phyloP scores from a whole-genome alignment of 2,888 invertebrate genomes.

The Synergus itoensis region DNA sequence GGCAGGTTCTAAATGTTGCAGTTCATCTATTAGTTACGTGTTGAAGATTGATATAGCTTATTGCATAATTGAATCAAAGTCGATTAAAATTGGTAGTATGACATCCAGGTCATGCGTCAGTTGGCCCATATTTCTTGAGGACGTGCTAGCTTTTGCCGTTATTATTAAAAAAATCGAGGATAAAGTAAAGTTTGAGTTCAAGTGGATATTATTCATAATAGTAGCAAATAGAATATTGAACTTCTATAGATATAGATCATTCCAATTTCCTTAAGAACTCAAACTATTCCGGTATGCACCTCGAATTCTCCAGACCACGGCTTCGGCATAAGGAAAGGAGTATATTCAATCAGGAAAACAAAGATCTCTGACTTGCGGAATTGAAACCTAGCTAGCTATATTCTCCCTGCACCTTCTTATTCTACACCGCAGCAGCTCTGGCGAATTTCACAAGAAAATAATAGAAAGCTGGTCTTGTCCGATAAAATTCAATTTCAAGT shows the following conservation, averaged over 20 bases:
- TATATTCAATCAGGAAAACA: slow-evolving; percentile 33
- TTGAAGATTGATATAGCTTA: slow-evolving; percentile 29
- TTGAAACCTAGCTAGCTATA: slow-evolving; percentile 27
- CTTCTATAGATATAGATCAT: background rate
- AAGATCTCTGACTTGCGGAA: slow-evolving; percentile 22
- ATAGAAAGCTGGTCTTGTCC: slow-evolving; percentile 40
- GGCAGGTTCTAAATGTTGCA: slow-evolving; percentile 21
- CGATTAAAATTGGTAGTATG: slow-evolving; percentile 16
- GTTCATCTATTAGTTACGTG: slow-evolving; percentile 21
- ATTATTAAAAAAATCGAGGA: background rate
- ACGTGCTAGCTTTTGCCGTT: background rate
- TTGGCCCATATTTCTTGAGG: slow-evolving; percentile 18
- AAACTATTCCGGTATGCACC: background rate
- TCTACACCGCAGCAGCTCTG: slow-evolving; percentile 26
- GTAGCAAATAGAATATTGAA: slow-evolving; percentile 18
- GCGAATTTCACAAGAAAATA: slow-evolving; percentile 34
- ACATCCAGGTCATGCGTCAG: slow-evolving; percentile 30
- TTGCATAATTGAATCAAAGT: slow-evolving; percentile 3
- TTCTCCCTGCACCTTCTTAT: slow-evolving; percentile 12
- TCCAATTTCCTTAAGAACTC: slow-evolving; percentile 14
- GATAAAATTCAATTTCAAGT: slow-evolving; percentile 41
- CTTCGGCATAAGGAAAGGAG: background rate
- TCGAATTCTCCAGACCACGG: background rate
- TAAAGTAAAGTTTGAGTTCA: background rate
- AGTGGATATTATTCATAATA: background rate